A percentile compares a stretch with the other conserved stretches of the same genome.
Conservation (phyloP, 1,140 invertebrate genomes). For the Ceratosolen solmsi region DNA sequence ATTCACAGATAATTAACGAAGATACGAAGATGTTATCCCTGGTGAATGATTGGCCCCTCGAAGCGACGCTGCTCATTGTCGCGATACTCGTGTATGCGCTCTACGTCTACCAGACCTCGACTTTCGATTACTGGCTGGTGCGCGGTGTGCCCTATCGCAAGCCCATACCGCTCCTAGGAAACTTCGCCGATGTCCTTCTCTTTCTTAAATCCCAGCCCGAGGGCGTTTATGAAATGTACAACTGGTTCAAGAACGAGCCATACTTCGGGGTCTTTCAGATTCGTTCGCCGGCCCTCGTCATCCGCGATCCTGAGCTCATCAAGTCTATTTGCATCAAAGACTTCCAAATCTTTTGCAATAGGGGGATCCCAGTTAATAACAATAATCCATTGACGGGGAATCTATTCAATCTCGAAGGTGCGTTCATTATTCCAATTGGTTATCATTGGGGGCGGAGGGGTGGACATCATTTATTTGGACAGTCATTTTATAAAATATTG, state of each 20-base stretch:
- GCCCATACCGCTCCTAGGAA: slow-evolving; percentile 71
- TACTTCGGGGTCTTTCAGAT: slow-evolving; percentile 72
- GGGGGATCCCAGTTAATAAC: slow-evolving; percentile 67
- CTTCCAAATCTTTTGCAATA: slow-evolving; percentile 72
- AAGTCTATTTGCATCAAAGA: slow-evolving; percentile 73
- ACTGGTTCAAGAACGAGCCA: slow-evolving; percentile 64
- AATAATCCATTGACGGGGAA: slow-evolving; percentile 64
- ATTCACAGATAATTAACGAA: too few species aligned
- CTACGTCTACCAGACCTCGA: slow-evolving; percentile 68
- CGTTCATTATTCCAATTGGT: too few species aligned
- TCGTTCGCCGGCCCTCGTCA: slow-evolving; percentile 69
- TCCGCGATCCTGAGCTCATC: slow-evolving; percentile 74
- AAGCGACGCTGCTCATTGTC: not conserved
- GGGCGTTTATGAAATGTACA: slow-evolving; percentile 66
- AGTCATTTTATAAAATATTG: too few species aligned
- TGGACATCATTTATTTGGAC: too few species aligned
- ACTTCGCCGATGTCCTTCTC: slow-evolving; percentile 61
- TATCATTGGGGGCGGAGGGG: too few species aligned
- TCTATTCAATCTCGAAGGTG: slow-evolving; percentile 70
- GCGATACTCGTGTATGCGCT: not conserved
- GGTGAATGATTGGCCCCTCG: not conserved
- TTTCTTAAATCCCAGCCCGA: slow-evolving; percentile 64
- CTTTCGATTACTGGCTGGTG: slow-evolving; percentile 71
- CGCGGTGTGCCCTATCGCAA: slow-evolving; percentile 67
- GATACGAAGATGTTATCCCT: not conserved